These are phyloP conservation scores for Hybos culiciformis DNA, from an alignment of 2,888 invertebrate species.

Conservation along the genomic window DNA sequence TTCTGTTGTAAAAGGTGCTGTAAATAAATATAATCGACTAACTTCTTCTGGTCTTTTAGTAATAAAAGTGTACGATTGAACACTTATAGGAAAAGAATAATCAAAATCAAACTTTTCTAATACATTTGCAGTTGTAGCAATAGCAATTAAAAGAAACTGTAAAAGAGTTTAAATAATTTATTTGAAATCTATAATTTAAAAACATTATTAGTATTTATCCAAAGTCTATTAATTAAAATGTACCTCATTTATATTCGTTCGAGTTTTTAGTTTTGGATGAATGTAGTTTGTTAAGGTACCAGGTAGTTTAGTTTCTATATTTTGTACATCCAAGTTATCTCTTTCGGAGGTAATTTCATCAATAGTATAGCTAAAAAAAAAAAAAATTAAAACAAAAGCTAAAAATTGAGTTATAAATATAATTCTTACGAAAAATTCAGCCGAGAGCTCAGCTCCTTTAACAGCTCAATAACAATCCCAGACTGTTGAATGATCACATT, in stretches of 20 bases:
- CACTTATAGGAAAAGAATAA: conserved; percentile 64
- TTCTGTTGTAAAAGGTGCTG: conserved; percentile 62
- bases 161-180: too few species aligned
- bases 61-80: conserved; percentile 66
- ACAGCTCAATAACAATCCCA: conserved; percentile 67
- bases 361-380: neutral
- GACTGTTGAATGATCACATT: conserved; percentile 14
- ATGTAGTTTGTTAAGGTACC: neutral
- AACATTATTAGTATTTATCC: too few species aligned
- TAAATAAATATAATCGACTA: conserved; percentile 68
- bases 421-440: conserved; percentile 64
- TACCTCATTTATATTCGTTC: neutral
- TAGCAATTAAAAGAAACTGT: conserved; percentile 30
- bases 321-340: too few species aligned
- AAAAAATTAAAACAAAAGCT: neutral
- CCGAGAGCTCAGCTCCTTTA: conserved; percentile 57
- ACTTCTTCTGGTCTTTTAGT: conserved; percentile 65
- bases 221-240: too few species aligned
- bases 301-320: neutral
- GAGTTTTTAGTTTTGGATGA: neutral
- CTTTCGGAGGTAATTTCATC: neutral
- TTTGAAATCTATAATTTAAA: too few species aligned
- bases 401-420: neutral
- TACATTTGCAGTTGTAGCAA: conserved; percentile 31
- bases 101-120: conserved; percentile 42